Base-by-base conservation (phyloP, 2,888 invertebrate species). In the Pimpla rufipes region DNA sequence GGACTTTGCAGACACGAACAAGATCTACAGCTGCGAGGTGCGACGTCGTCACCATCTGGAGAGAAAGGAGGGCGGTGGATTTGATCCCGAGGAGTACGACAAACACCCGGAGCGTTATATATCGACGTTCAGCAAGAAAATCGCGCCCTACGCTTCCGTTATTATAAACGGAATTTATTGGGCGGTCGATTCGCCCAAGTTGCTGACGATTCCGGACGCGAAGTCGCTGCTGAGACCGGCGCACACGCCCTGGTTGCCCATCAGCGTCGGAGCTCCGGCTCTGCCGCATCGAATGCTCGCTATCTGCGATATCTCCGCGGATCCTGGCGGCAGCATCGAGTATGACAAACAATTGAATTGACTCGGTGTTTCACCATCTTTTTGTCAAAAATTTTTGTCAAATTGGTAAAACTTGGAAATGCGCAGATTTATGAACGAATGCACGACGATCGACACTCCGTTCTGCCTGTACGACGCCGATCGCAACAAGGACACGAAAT, bases 401-500 rank as follows among this genome's bases (percentile, higher is more conserved):
- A n/a, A n/a, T n/a, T n/a, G n/a, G n/a, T n/a, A n/a, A n/a, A n/a
- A n/a, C n/a, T n/a, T n/a, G n/a, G n/a, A n/a, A n/a, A n/a, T n/a
- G n/a, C n/a, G n/a, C 64, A 93, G 93, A 92, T 99, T 99, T 92
- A 99, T 99, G 99, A 98, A 98, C 90, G 99, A 99, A 92, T 99
- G 99, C 92, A 99, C 99, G 0, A 99, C 99, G 0, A 99, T 99
- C 81, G 99, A 99, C 92, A 99, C 98, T 2, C 99, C 99, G 0
- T 99, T 99, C 94, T 99, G 98, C 92, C 95, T 99, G n/a, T 99
- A 99, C 92, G 99, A 99, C 92, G 99, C 99, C 6, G 99, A 99
- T 93, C 96, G 98, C 83, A 99, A 99, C 93, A 98, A 98, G 93
- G 98, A 98, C 89, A 98, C 97, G 0, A 99, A 99, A 90, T 98